Conservation (phyloP, 2,888 invertebrate species). For the Clistopyga incitator region DNA sequence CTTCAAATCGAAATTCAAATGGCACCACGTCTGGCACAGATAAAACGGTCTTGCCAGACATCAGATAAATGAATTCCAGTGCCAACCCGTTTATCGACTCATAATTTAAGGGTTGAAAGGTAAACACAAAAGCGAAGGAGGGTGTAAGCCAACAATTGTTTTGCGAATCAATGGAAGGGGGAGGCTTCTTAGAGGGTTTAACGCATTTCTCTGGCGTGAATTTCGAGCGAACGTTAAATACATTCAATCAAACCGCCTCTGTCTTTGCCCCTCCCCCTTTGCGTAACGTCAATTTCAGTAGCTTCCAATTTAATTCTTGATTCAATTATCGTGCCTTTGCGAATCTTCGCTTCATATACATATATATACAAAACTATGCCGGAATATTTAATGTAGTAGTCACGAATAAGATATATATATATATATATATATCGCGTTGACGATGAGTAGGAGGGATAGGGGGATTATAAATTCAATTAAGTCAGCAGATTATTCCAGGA, state of each 20-base stretch:
- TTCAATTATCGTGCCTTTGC: constrained; percentile 49
- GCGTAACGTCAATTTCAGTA: constrained; percentile 40
- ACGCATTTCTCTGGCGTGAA: not conserved
- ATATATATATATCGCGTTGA: not conserved
- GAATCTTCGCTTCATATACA: constrained; percentile 25
- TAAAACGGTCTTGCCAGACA: too few relatives aligned
- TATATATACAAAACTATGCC: constrained; percentile 1
- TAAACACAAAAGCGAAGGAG: too few relatives aligned
- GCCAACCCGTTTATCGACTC: not conserved
- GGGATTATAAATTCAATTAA: constrained; percentile 68
- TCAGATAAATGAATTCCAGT: not conserved
- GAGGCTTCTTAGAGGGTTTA: not conserved
- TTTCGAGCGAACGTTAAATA: constrained; percentile 27
- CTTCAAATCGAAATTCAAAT: too few relatives aligned
- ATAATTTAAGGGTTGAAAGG: too few relatives aligned
- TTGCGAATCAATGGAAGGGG: not conserved
- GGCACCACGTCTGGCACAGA: too few relatives aligned
- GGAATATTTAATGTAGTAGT: constrained; percentile 12
- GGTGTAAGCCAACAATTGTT: too few relatives aligned
- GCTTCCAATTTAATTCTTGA: constrained; percentile 50
- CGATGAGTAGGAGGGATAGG: constrained; percentile 18
- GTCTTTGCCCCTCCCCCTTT: not conserved
- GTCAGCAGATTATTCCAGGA: constrained; percentile 63
- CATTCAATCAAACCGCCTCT: not conserved
- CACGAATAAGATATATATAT: constrained; percentile 13